These are phyloP conservation scores for Cyclophora punctaria DNA, from an alignment of 2,888 invertebrate genomes.

Conservation along the genomic window DNA sequence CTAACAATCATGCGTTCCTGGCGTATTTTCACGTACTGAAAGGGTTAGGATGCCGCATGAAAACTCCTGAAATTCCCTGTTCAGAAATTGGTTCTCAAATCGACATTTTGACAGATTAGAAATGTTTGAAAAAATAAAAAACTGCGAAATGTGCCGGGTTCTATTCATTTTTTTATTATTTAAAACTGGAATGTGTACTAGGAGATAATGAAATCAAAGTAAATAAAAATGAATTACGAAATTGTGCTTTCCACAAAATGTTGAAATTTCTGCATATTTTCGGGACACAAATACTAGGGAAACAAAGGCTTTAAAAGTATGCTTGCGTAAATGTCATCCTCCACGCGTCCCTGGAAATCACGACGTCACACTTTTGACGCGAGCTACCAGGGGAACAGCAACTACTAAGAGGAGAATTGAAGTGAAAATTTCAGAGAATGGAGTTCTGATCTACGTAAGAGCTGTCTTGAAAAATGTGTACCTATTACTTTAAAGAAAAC, in stretches of 20 bases:
- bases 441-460: too few species aligned
- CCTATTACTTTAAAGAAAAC: too few species aligned
- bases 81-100: not conserved
- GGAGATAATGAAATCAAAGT: slow-evolving; percentile 17
- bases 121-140: too few species aligned
- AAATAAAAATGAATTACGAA: slow-evolving; percentile 15
- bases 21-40: slow-evolving; percentile 63
- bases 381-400: slow-evolving; percentile 33
- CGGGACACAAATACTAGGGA: slow-evolving; percentile 39
- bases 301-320: slow-evolving; percentile 24
- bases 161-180: not conserved
- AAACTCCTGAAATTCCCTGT: slow-evolving; percentile 17
- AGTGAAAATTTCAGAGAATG: too few species aligned
- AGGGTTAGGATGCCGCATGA: slow-evolving; percentile 52
- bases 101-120: not conserved
- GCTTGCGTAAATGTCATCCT: not conserved
- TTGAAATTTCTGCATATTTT: slow-evolving; percentile 68
- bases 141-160: too few species aligned
- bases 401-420: not conserved
- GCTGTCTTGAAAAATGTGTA: too few species aligned
- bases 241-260: slow-evolving; percentile 49
- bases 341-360: slow-evolving; percentile 8
- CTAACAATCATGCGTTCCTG: slow-evolving; percentile 38
- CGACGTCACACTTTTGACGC: slow-evolving; percentile 37
- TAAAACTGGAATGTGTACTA: slow-evolving; percentile 10